These are phyloP conservation scores for Portunus trituberculatus DNA, from an alignment of 1,140 invertebrate genomes.

Conservation along the genomic window DNA sequence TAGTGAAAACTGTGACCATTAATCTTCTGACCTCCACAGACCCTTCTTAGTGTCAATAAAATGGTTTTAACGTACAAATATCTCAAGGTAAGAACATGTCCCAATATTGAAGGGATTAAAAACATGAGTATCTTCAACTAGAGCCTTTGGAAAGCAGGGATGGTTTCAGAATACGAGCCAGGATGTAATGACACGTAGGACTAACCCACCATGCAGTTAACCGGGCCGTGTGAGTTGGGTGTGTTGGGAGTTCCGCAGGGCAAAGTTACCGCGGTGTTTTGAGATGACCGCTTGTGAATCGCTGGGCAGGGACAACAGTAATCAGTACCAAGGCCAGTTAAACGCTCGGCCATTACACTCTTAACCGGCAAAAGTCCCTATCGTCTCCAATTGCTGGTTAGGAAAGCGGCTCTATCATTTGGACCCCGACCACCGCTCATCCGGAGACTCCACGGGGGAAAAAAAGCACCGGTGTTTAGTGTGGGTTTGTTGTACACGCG, in stretches of 20 bases:
- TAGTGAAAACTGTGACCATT: too few species aligned
- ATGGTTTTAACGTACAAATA: too few species aligned
- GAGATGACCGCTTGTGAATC: conserved; percentile 61
- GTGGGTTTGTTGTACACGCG: neutral
- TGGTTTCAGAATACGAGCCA: too few species aligned
- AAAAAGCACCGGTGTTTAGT: neutral
- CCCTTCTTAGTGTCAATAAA: too few species aligned
- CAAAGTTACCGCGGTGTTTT: neutral
- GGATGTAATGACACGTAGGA: neutral
- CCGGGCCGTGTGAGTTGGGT: neutral
- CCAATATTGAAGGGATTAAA: too few species aligned
- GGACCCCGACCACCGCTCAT: neutral
- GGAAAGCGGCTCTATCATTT: neutral
- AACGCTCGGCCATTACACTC: conserved; percentile 63
- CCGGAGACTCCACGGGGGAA: neutral
- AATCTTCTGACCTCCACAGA: too few species aligned
- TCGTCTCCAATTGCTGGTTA: neutral
- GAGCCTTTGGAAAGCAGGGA: too few species aligned
- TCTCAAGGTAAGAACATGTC: too few species aligned
- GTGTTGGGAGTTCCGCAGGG: neutral
- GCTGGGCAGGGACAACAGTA: conserved; percentile 62
- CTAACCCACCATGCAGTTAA: neutral
- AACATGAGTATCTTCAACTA: too few species aligned
- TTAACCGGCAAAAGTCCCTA: conserved; percentile 55
- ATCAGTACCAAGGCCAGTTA: conserved; percentile 52